Conservation (phyloP, 2,113 vertebrate genomes). For the Pterocles burchelli region DNA sequence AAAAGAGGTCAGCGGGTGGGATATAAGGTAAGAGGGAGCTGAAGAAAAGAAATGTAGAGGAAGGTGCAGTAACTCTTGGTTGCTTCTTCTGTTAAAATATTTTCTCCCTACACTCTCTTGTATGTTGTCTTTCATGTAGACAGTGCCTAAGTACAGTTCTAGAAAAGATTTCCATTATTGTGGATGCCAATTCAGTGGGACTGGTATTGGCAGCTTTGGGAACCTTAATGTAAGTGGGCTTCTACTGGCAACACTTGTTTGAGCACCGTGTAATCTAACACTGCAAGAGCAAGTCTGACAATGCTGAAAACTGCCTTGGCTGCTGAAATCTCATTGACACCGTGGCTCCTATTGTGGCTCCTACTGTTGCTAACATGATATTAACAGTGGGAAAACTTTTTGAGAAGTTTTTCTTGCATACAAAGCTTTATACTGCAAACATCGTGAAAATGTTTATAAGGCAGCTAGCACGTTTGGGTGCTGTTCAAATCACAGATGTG, state of each 20-base stretch:
- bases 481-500: background rate
- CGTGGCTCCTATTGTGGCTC: slow-evolving; percentile 47
- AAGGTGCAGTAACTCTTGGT: background rate
- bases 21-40: background rate
- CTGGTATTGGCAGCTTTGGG: slow-evolving; percentile 67
- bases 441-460: background rate
- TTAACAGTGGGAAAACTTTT: slow-evolving; percentile 62
- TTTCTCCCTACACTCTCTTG: slow-evolving; percentile 57
- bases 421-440: slow-evolving; percentile 41
- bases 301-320: slow-evolving; percentile 67
- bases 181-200: slow-evolving; percentile 69
- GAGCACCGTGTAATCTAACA: slow-evolving; percentile 61
- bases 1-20: slow-evolving; percentile 6
- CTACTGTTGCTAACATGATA: slow-evolving; percentile 64
- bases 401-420: slow-evolving; percentile 44
- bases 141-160: slow-evolving; percentile 68
- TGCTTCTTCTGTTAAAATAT: slow-evolving; percentile 33
- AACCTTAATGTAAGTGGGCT: slow-evolving; percentile 67
- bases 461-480: slow-evolving; percentile 8
- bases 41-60: background rate
- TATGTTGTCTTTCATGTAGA: slow-evolving; percentile 64
- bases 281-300: slow-evolving; percentile 55
- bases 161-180: slow-evolving; percentile 68
- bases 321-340: slow-evolving; percentile 47
- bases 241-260: slow-evolving; percentile 58